Evolutionary conservation across 2,797 vertebrate species (phyloP).

Genomic region (Apogon hyalosoma): DNA sequence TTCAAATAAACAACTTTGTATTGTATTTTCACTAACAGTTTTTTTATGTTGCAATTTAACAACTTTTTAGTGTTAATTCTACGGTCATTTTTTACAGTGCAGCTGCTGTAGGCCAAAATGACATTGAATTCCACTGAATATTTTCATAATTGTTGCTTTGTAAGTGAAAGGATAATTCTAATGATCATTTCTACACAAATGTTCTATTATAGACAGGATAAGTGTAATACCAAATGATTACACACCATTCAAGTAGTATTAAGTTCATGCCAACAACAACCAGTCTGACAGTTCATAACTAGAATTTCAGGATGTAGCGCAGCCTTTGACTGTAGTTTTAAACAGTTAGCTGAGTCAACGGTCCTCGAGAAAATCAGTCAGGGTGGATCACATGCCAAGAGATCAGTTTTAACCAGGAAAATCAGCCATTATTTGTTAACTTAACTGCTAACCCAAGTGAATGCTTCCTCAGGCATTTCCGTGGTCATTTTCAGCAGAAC

Average conservation of each 20-base stretch:
- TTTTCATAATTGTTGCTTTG: no score
- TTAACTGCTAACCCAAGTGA: background rate
- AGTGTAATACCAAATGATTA: background rate
- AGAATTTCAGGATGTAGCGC: constrained; percentile 59
- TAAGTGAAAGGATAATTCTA: no score
- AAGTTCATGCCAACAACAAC: constrained; percentile 35
- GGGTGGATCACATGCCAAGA: constrained; percentile 51
- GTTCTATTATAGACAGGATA: background rate
- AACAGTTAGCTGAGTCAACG: constrained; percentile 37
- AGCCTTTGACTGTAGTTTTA: constrained; percentile 19
- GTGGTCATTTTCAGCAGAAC: constrained; percentile 4
- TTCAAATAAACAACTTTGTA: no score
- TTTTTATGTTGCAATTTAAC: no score
- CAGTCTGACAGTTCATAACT: constrained; percentile 51
- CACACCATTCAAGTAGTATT: background rate
- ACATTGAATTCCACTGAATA: no score
- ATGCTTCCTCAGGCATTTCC: constrained; percentile 5
- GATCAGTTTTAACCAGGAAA: constrained; percentile 8
- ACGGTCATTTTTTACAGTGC: no score
- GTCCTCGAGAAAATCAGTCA: constrained; percentile 31
- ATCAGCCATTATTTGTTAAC: constrained; percentile 14
- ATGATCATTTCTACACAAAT: background rate
- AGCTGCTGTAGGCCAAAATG: no score
- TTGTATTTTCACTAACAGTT: no score
- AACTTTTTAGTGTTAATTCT: no score